Conservation (phyloP, 2,113 vertebrate genomes). For the Pogonocichla stellata region DNA sequence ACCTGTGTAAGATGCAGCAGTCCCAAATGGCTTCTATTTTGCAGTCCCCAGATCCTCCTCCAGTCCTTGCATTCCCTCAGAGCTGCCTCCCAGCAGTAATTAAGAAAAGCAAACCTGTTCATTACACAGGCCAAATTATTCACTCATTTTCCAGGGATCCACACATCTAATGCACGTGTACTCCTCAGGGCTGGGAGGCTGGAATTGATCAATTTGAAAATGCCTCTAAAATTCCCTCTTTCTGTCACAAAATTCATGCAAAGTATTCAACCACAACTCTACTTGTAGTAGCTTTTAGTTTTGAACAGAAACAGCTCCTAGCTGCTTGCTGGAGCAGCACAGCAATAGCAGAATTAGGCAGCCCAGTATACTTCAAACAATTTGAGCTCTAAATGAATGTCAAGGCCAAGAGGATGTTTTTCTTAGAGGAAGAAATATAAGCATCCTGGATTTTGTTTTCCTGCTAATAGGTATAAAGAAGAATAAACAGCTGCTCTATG, state of each 20-base stretch:
- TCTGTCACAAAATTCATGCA: background rate
- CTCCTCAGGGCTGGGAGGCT: background rate
- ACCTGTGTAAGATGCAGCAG: background rate
- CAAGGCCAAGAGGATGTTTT: slow-evolving; percentile 46
- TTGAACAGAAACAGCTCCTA: background rate
- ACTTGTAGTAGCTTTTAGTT: background rate
- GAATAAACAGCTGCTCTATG: slow-evolving; percentile 69
- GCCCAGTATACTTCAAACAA: background rate
- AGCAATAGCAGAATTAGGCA: background rate
- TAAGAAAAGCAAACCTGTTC: background rate
- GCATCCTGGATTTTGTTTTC: slow-evolving; percentile 27
- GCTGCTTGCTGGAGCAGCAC: background rate
- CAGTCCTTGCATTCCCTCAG: background rate
- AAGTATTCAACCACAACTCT: background rate
- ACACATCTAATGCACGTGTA: fast-evolving
- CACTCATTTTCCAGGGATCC: background rate
- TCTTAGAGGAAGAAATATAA: slow-evolving; percentile 24
- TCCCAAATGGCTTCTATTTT: background rate
- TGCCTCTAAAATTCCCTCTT: background rate
- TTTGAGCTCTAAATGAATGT: background rate
- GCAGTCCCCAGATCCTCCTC: background rate
- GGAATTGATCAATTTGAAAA: background rate
- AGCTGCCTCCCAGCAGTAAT: background rate
- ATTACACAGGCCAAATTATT: background rate
- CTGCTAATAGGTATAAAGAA: slow-evolving; percentile 63